These are phyloP conservation scores for Heliconius himera DNA, from an alignment of 1,140 invertebrate species.

Conservation along the genomic window DNA sequence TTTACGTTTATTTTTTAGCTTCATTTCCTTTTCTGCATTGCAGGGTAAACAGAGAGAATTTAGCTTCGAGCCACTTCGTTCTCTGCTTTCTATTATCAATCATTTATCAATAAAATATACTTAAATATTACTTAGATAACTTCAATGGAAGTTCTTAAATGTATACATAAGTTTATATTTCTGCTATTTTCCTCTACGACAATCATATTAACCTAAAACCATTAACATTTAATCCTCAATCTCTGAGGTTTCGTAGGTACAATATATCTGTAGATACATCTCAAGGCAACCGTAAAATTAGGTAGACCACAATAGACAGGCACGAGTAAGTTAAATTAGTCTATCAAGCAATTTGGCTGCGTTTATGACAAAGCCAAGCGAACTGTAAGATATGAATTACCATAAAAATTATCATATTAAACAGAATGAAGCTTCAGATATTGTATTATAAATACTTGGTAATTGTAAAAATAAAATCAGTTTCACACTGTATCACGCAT, in stretches of 20 bases:
- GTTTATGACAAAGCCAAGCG: conserved; percentile 2
- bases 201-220: background rate
- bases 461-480: background rate
- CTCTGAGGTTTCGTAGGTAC: background rate
- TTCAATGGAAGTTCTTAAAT: background rate
- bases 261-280: background rate
- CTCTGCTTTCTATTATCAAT: too few species aligned
- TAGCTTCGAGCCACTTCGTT: too few species aligned
- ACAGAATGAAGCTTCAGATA: background rate
- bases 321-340: conserved; percentile 11
- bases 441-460: background rate
- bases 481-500: too few species aligned
- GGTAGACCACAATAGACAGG: conserved; percentile 12
- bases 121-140: background rate
- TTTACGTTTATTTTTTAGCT: too few species aligned
- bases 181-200: background rate
- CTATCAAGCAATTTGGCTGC: background rate
- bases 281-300: conserved; percentile 15
- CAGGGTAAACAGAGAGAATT: too few species aligned
- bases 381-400: background rate
- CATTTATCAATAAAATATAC: too few species aligned
- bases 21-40: too few species aligned
- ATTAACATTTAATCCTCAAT: background rate
- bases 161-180: background rate
- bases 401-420: conserved; percentile 11